A percentile compares a stretch with the other conserved stretches of the same genome.
Conservation (phyloP, 2,113 vertebrate genomes). For the Pelecanoides urinatrix region DNA sequence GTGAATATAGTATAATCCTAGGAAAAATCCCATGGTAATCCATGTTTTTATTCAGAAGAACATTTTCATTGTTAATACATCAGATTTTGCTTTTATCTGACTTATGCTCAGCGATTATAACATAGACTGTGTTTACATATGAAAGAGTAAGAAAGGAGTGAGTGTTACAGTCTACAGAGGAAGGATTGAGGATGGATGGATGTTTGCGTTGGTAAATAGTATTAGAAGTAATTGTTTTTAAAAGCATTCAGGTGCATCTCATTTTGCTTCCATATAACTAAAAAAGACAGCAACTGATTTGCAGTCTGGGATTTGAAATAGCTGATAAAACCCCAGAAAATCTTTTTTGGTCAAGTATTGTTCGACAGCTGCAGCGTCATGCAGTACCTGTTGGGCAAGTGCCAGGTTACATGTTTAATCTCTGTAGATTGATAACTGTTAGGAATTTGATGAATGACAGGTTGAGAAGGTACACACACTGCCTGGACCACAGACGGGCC, state of each 20-base stretch:
- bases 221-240: constrained; percentile 21
- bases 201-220: not conserved
- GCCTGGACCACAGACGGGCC: not conserved
- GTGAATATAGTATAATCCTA: not conserved
- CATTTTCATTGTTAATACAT: not conserved
- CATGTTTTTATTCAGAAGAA: constrained; percentile 12
- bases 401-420: constrained; percentile 2
- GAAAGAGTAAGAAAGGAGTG: not conserved
- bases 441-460: not conserved
- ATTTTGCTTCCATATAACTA: not conserved
- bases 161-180: not conserved
- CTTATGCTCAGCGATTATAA: not conserved
- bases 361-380: not conserved
- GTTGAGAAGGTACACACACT: not conserved
- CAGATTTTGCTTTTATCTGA: constrained; percentile 1
- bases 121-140: not conserved
- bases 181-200: not conserved
- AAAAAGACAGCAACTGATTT: constrained; percentile 27
- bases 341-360: constrained; percentile 20
- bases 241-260: constrained; percentile 46
- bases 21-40: not conserved
- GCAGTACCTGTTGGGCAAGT: not conserved
- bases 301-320: constrained; percentile 47
- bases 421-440: not conserved
- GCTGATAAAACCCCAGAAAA: constrained; percentile 40